phyloP scores from a whole-genome alignment of 2,113 vertebrate species.

The Hyperoodon ampullatus region DNA sequence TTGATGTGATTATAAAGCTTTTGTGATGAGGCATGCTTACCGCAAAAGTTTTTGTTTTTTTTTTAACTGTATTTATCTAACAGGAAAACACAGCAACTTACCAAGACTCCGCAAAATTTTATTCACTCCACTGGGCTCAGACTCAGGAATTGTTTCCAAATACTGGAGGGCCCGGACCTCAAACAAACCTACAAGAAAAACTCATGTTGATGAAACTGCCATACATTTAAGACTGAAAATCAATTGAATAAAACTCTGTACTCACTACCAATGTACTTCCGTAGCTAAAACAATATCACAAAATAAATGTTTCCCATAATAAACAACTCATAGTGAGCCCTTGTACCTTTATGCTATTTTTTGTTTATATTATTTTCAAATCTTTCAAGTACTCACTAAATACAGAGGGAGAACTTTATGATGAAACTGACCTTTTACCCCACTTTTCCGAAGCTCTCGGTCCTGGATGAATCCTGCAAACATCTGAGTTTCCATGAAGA shows the following conservation, averaged over 20 bases:
- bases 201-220: conserved; percentile 23
- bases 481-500: conserved; percentile 99
- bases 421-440: conserved; percentile 88
- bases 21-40: background rate
- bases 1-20: background rate
- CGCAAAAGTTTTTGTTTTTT: background rate
- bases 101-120: conserved; percentile 96
- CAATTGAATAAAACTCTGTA: conserved; percentile 24
- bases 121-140: conserved; percentile 92
- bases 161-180: conserved; percentile 93
- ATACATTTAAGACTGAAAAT: conserved; percentile 19
- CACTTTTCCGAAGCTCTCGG: conserved; percentile 93
- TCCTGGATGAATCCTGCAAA: conserved; percentile 98
- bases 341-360: background rate
- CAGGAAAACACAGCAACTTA: conserved; percentile 80
- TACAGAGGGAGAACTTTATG: background rate
- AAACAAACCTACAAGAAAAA: conserved; percentile 91
- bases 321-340: conserved; percentile 7
- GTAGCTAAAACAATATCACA: background rate
- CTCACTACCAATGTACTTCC: background rate
- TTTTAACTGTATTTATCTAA: conserved; percentile 7
- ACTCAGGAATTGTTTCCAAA: conserved; percentile 91
- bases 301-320: conserved; percentile 31
- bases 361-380: background rate
- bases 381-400: background rate